These are phyloP conservation scores for Cantharis lateralis DNA, from an alignment of 2,888 invertebrate species.

Conservation along the genomic window DNA sequence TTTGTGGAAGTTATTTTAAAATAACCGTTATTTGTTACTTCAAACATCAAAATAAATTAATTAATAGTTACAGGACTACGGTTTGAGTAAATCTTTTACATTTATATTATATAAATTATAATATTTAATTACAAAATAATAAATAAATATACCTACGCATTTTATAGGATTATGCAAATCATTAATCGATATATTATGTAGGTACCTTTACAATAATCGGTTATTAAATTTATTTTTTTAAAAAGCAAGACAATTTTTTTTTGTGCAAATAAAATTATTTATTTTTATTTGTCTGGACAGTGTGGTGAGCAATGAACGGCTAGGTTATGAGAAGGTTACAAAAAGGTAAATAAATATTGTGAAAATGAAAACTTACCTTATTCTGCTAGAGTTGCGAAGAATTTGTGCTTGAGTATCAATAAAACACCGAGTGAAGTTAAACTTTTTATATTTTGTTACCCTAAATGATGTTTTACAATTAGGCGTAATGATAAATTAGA, in stretches of 20 bases:
- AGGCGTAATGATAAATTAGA: neutral
- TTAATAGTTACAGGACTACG: neutral
- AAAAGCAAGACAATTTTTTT: neutral
- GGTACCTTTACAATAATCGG: neutral
- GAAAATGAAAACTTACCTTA: neutral
- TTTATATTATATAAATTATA: neutral
- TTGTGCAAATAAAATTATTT: neutral
- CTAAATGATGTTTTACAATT: neutral
- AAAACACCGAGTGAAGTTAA: neutral
- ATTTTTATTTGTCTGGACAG: neutral
- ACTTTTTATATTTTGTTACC: neutral
- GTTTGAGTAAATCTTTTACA: neutral
- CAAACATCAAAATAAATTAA: neutral
- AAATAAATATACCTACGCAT: neutral
- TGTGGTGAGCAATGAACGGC: neutral
- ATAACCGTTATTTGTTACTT: neutral
- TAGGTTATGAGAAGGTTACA: too few relatives aligned
- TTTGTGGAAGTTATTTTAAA: neutral
- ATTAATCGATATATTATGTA: neutral
- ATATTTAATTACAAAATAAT: neutral
- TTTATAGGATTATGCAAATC: neutral
- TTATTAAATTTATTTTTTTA: neutral
- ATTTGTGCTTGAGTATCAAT: neutral
- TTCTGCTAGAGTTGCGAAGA: too few relatives aligned
- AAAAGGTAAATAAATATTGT: neutral